Percentiles rank a stretch among this genome's conserved stretches.
Conservation (phyloP, 2,113 vertebrate species). For the Poeciliopsis prolifica region DNA sequence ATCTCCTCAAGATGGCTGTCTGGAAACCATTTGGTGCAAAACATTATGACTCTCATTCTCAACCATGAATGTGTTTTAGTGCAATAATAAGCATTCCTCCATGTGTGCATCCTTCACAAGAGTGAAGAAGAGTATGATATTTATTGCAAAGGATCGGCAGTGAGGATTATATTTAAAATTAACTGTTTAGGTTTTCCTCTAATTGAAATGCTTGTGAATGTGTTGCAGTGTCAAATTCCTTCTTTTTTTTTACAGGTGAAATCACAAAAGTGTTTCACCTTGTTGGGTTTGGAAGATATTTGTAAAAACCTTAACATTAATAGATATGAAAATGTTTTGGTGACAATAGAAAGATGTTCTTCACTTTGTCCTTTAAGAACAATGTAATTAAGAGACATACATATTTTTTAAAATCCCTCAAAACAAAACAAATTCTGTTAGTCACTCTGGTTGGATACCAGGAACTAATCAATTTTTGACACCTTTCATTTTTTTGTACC, state of each 20-base stretch:
- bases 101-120: neutral
- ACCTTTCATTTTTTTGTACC: no score
- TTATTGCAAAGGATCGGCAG: constrained; percentile 9
- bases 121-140: neutral
- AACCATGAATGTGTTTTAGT: constrained; percentile 4
- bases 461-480: no score
- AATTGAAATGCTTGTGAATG: neutral
- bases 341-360: neutral
- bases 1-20: constrained; percentile 10
- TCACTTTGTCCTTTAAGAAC: neutral
- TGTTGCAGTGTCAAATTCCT: no score
- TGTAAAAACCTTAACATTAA: no score
- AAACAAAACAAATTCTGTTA: neutral
- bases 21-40: constrained; percentile 37
- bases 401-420: neutral
- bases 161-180: constrained; percentile 4
- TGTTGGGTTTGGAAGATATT: no score
- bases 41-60: constrained; percentile 2
- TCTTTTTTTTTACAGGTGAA: no score
- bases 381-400: neutral
- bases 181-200: neutral
- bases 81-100: neutral
- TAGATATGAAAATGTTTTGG: no score
- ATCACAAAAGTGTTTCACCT: no score
- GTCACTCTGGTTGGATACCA: neutral